Evolutionary conservation across 2,797 vertebrate species (phyloP).

Genomic region (Kryptolebias ocellatus): DNA sequence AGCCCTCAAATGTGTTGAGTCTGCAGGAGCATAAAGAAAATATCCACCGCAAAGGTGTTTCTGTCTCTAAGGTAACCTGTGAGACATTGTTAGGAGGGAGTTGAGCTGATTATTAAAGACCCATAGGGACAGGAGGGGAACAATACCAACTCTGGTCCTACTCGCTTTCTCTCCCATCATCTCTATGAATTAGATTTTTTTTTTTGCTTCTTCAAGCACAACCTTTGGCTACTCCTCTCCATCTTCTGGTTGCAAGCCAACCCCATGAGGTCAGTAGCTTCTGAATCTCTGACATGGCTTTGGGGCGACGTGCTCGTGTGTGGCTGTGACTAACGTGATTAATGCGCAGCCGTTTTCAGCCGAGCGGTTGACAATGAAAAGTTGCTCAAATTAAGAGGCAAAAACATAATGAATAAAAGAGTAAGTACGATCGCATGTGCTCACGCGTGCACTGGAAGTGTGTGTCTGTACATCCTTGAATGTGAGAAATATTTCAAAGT

Average conservation of each 20-base stretch:
- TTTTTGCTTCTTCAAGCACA: neutral
- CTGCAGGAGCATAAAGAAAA: slow-evolving; percentile 5
- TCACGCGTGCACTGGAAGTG: slow-evolving; percentile 7
- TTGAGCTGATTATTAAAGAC: slow-evolving; percentile 53
- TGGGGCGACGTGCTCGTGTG: slow-evolving; percentile 20
- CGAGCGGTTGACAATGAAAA: slow-evolving; percentile 29
- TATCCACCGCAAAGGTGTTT: slow-evolving; percentile 5
- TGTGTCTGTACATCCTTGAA: slow-evolving; percentile 17
- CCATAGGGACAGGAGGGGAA: slow-evolving; percentile 29
- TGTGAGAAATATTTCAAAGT: slow-evolving; percentile 18
- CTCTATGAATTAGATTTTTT: slow-evolving; percentile 17
- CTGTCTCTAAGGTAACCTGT: slow-evolving; percentile 10
- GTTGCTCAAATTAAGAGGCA: slow-evolving; percentile 53
- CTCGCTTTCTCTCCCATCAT: neutral
- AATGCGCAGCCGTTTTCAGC: slow-evolving; percentile 30
- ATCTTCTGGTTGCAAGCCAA: slow-evolving; percentile 8
- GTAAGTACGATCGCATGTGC: neutral
- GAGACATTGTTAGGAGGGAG: slow-evolving; percentile 43
- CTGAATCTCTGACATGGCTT: slow-evolving; percentile 32
- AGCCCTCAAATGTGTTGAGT: no score
- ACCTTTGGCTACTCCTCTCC: slow-evolving; percentile 8
- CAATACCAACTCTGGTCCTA: slow-evolving; percentile 28
- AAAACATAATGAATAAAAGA: slow-evolving; percentile 43
- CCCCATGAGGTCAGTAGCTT: slow-evolving; percentile 41
- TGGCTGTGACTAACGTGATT: slow-evolving; percentile 33